These are phyloP conservation scores for Psilanteris sp. DNA, from an alignment of 1,140 invertebrate species.

Conservation along the genomic window DNA sequence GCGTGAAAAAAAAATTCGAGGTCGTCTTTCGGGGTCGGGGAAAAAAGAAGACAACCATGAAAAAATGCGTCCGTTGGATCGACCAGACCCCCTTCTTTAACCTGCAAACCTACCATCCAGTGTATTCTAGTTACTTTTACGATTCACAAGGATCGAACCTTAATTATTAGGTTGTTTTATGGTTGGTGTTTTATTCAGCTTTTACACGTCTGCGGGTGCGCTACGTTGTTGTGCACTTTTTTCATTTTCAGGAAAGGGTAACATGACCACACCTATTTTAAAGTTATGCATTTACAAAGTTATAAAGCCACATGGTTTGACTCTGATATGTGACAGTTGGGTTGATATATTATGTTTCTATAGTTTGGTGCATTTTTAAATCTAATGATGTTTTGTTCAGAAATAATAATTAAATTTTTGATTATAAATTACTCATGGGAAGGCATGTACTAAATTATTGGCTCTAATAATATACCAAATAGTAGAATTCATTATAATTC, in stretches of 20 bases:
- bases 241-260: conserved; percentile 45
- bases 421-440: too few species aligned
- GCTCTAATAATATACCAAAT: too few species aligned
- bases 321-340: conserved; percentile 45
- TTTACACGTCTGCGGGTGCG: conserved; percentile 51
- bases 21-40: conserved; percentile 40
- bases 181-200: conserved; percentile 54
- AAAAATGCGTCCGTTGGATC: conserved; percentile 30
- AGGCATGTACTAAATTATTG: too few species aligned
- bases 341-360: conserved; percentile 56
- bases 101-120: conserved; percentile 57
- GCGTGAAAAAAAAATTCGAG: conserved; percentile 42
- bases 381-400: too few species aligned
- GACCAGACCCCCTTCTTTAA: conserved; percentile 29
- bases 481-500: too few species aligned
- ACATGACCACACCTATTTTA: conserved; percentile 51
- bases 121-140: conserved; percentile 72
- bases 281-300: conserved; percentile 55
- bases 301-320: conserved; percentile 44
- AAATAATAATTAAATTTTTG: too few species aligned
- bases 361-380: too few species aligned
- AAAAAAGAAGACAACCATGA: conserved; percentile 38
- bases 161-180: conserved; percentile 77
- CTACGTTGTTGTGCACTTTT: conserved; percentile 38
- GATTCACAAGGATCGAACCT: conserved; percentile 72